Conservation (phyloP, 1,140 invertebrate genomes). For the Drosophila serrata region DNA sequence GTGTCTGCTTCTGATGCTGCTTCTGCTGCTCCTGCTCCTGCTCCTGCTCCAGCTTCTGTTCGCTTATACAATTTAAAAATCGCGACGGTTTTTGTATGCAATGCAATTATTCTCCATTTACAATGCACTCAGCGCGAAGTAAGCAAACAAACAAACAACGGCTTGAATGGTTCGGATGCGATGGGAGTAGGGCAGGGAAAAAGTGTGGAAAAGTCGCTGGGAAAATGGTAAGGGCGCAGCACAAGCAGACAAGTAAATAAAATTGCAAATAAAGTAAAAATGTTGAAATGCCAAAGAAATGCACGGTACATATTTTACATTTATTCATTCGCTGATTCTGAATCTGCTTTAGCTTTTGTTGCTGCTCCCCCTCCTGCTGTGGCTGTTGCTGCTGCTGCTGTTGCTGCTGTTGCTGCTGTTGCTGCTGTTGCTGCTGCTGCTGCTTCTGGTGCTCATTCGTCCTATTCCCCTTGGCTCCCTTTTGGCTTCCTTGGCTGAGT, state of each 20-base stretch:
- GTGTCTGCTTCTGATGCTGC: slow-evolving; percentile 9
- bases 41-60: slow-evolving; percentile 30
- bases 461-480: slow-evolving; percentile 9
- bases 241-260: slow-evolving; percentile 77
- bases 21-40: slow-evolving; percentile 4
- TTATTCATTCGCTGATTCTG: slow-evolving; percentile 75
- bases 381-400: slow-evolving; percentile 3
- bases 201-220: slow-evolving; percentile 15
- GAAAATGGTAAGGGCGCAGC: slow-evolving; percentile 18
- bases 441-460: slow-evolving; percentile 16
- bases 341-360: slow-evolving; percentile 43
- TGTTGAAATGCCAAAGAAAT: slow-evolving; percentile 83
- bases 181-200: slow-evolving; percentile 1
- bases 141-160: slow-evolving; percentile 57
- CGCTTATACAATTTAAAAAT: slow-evolving; percentile 70
- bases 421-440: neutral
- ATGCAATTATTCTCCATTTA: slow-evolving; percentile 82
- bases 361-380: slow-evolving; percentile 6
- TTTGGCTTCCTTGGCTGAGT: slow-evolving; percentile 23
- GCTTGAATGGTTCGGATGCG: slow-evolving; percentile 50
- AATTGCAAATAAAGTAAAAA: slow-evolving; percentile 80
- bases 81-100: slow-evolving; percentile 64
- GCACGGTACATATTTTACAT: slow-evolving; percentile 82
- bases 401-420: neutral
- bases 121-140: slow-evolving; percentile 76